phyloP scores from a whole-genome alignment of 2,797 vertebrate genomes.

The Oreochromis mossambicus region DNA sequence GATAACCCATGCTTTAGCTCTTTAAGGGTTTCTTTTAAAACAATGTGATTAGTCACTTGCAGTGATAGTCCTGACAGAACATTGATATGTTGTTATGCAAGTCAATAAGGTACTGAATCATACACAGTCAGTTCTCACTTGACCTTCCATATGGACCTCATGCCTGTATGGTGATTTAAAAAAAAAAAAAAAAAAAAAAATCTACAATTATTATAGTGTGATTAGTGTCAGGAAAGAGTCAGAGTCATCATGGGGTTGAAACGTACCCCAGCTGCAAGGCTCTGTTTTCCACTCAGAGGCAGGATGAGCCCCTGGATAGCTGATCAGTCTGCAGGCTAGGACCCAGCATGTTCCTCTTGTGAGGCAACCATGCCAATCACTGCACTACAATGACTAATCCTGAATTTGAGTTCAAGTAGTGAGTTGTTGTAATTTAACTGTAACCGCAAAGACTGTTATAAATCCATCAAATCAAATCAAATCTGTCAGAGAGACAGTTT shows the following conservation, averaged over 20 bases:
- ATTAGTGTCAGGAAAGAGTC: background rate
- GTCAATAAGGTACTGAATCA: background rate
- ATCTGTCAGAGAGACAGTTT: background rate
- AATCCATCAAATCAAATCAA: background rate
- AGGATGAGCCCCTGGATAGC: background rate
- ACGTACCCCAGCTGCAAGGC: background rate
- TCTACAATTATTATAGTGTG: background rate
- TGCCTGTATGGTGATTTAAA: background rate
- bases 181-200: no score
- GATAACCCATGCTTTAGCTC: background rate
- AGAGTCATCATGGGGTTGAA: background rate
- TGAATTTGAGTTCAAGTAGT: background rate
- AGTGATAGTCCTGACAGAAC: background rate
- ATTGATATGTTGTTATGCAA: background rate
- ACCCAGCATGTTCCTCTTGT: background rate
- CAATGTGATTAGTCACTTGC: background rate
- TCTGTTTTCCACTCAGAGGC: background rate
- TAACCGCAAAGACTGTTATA: background rate
- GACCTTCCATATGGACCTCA: background rate
- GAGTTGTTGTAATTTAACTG: background rate
- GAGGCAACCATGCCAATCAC: background rate
- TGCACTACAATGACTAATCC: background rate
- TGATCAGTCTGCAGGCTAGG: background rate
- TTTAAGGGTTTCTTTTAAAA: background rate
- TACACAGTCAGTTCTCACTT: background rate